Base-by-base conservation (phyloP, 2,113 vertebrate genomes). In the Cynoglossus semilaevis region DNA sequence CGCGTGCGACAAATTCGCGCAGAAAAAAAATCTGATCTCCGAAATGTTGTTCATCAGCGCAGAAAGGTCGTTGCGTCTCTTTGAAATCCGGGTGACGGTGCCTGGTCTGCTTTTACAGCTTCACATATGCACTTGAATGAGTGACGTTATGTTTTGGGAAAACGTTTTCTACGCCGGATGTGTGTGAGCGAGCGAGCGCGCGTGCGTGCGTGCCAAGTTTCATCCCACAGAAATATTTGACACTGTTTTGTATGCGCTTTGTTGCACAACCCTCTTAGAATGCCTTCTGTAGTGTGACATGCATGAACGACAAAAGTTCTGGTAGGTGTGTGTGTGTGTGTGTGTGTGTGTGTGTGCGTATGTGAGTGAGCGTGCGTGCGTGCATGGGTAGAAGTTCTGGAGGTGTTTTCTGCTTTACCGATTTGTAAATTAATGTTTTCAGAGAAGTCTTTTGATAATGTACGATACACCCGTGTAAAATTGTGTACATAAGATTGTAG, bases 381-480 rank as follows among this genome's bases (percentile, higher is more conserved):
- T 37, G 71, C 71, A 52, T 52, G 50, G 45, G 53, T 64, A 62
- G 53, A 70, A 63, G 74, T 43, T 77, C 57, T 62, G 74, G 80
- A 78, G 81, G 67, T 83, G 63, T 60, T 88, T 88, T 90, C 87
- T 70, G 63, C 85, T 80, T 88, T 85, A 69, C 78, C 77, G 79
- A 87, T 68, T 79, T 89, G 89, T 92, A 90, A 85, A 91, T 89
- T 29, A 29, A 91, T 69, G 82, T 88, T 92, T 92, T 90, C 86
- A 89, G 89, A 91, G 73, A 65, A 66, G 88, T 88, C n/a, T 92
- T 92, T 92, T 92, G 86, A 92, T 92, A 88, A 87, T 82, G 86
- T 90, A 87, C 69, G 76, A 81, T 86, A 91, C 72, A 67, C 61
- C 79, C 80, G 78, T 91, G 87, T 90, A 89, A 89, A 89, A 76